Evolutionary conservation across 2,888 invertebrate species (phyloP).

Genomic region (Cryptocephalus primarius): DNA sequence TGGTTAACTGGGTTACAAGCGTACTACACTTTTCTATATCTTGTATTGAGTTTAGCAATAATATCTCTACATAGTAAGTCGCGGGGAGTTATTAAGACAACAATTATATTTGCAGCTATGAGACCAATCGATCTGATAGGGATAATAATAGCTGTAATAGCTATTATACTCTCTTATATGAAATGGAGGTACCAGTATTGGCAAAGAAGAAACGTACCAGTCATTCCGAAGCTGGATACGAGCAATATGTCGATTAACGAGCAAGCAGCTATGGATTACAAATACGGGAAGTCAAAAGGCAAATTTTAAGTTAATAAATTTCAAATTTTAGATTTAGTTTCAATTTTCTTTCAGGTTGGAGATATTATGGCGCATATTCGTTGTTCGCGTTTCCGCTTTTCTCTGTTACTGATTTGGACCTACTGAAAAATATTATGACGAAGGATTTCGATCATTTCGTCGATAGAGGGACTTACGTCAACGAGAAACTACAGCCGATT

Average conservation of each 20-base stretch:
- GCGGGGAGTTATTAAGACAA: no score
- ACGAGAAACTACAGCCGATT: constrained; percentile 26
- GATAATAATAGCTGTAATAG: background rate
- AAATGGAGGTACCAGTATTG: background rate
- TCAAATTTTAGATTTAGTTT: no score
- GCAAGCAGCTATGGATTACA: no score
- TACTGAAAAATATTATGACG: constrained; percentile 28
- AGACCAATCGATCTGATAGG: background rate
- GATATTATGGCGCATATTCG: constrained; percentile 20
- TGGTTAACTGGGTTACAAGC: no score
- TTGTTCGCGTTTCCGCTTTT: constrained; percentile 20
- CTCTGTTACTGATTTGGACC: constrained; percentile 25
- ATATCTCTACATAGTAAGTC: no score
- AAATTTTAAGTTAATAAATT: no score
- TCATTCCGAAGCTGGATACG: no score
- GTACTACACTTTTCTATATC: no score
- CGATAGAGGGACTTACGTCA: constrained; percentile 25
- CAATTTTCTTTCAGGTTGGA: constrained; percentile 6
- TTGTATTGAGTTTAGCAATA: no score
- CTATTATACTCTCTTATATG: background rate
- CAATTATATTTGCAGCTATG: no score
- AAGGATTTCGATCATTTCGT: constrained; percentile 31
- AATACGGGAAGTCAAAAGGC: background rate
- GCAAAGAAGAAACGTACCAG: background rate
- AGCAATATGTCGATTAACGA: no score